phyloP scores from a whole-genome alignment of 2,888 invertebrate species.

The Agrochola macilenta region DNA sequence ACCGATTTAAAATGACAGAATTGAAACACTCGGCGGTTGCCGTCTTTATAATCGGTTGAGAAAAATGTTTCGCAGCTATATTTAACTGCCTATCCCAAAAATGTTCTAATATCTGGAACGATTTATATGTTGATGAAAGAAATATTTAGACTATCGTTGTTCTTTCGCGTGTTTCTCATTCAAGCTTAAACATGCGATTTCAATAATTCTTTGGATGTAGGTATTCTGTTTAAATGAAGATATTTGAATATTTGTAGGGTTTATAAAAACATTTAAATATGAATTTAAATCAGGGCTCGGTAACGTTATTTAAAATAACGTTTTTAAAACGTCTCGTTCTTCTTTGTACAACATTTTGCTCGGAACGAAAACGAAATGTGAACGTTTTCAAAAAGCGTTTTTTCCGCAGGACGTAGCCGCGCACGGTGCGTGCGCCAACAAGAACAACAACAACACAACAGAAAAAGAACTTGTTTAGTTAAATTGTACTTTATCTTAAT shows the following conservation, averaged over 20 bases:
- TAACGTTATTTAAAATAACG: too few species aligned
- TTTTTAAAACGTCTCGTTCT: too few species aligned
- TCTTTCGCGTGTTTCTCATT: constrained; percentile 47
- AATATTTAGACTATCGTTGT: constrained; percentile 48
- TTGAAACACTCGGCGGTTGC: constrained; percentile 15
- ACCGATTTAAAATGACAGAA: constrained; percentile 30
- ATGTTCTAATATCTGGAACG: constrained; percentile 45
- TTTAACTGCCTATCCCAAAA: constrained; percentile 36
- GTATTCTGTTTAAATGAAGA: constrained; percentile 28
- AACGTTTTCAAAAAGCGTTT: too few species aligned
- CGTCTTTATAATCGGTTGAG: constrained; percentile 22
- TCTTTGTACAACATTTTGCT: too few species aligned
- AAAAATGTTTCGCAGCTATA: constrained; percentile 51
- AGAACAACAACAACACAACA: too few species aligned
- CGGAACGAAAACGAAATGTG: too few species aligned
- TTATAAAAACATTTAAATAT: constrained; percentile 2
- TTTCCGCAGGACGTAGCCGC: too few species aligned
- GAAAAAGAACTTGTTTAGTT: too few species aligned
- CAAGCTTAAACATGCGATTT: constrained; percentile 42
- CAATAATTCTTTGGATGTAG: constrained; percentile 30
- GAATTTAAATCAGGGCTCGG: too few species aligned
- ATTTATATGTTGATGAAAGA: constrained; percentile 60
- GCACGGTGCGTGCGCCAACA: too few species aligned
- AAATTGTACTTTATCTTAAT: too few species aligned
- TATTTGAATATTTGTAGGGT: constrained; percentile 8